Evolutionary conservation across 2,113 vertebrate genomes (phyloP), one percentile per base, ranked within the genome.

Genomic region (Dunckerocampus dactyliophorus): DNA sequence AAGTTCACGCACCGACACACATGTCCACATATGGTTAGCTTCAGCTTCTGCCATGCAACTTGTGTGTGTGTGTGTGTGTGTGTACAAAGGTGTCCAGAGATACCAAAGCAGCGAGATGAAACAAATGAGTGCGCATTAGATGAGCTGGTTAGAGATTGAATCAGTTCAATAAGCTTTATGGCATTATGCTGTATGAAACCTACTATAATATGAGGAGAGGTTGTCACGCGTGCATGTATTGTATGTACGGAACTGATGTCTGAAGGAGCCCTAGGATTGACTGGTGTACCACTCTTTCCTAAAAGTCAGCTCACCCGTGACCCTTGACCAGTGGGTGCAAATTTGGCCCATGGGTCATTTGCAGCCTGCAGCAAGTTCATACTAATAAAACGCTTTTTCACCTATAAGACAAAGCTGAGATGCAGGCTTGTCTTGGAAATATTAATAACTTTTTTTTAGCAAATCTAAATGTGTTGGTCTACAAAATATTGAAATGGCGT

Each of bases 1-100:
- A 71, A 93, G 95, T 92, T 47, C 1, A 31, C 16, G 31, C 20
- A 6, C 28, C 62, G 19, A 55, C 19, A 16, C 43, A 57, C 45
- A 67, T 9, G 62, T 39, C 45, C 12, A 42, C 15, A 52, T 47
- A 28, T 51, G 52, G 19, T 37, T 54, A 39, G 12, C 15, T 62
- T 12, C 7, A 42, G 11, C 20, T 54, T 20, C 19, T 5, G 7
- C 31, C 31, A 7, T 21, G n/a, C 43, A 61, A 21, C 72, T n/a
- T 21, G 24, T 28, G 21, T 55, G 47, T 59, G 4, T 58, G 47
- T n/a, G n/a, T n/a, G n/a, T n/a, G 24, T 28, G 24, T 28, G 2
- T 57, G 48, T 37, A 57, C 15, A 64, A 45, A 50, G 17, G 45
- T 61, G 58, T 17, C 8, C 12, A 15, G 47, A 24, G 24, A 42